phyloP scores from a whole-genome alignment of 2,113 vertebrate species.

The Rissa tridactyla region DNA sequence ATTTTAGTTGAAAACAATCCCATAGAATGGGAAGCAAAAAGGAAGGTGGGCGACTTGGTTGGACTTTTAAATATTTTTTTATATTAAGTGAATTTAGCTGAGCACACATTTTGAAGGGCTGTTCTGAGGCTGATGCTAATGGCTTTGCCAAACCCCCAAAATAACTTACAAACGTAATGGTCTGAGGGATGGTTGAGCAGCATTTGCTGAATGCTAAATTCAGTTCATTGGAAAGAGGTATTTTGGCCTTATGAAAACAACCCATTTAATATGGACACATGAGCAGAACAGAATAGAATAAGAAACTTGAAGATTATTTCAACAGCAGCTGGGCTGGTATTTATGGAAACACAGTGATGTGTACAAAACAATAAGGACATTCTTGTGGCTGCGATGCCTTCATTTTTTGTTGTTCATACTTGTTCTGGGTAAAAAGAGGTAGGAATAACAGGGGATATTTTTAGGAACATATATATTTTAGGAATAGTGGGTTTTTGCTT shows the following conservation, averaged over 20 bases:
- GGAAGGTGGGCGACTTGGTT: slow-evolving; percentile 72
- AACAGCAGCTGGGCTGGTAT: not conserved
- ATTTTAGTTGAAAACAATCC: slow-evolving; percentile 72
- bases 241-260: slow-evolving; percentile 27
- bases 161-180: slow-evolving; percentile 46
- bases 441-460: not conserved
- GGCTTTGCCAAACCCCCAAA: slow-evolving; percentile 58
- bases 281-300: not conserved
- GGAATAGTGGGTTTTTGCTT: not conserved
- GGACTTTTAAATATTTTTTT: slow-evolving; percentile 49
- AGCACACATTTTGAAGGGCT: slow-evolving; percentile 60
- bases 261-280: not conserved
- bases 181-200: slow-evolving; percentile 34
- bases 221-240: not conserved
- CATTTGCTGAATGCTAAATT: slow-evolving; percentile 25
- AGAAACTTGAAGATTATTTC: not conserved
- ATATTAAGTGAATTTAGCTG: slow-evolving; percentile 54
- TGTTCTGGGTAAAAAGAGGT: not conserved
- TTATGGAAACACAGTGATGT: not conserved
- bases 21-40: slow-evolving; percentile 44
- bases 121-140: slow-evolving; percentile 24
- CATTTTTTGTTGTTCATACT: not conserved
- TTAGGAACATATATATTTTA: not conserved
- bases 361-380: slow-evolving; percentile 13
- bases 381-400: not conserved